Evolutionary conservation across 2,888 invertebrate species (phyloP).

Genomic region (Drosophila barbarae): DNA sequence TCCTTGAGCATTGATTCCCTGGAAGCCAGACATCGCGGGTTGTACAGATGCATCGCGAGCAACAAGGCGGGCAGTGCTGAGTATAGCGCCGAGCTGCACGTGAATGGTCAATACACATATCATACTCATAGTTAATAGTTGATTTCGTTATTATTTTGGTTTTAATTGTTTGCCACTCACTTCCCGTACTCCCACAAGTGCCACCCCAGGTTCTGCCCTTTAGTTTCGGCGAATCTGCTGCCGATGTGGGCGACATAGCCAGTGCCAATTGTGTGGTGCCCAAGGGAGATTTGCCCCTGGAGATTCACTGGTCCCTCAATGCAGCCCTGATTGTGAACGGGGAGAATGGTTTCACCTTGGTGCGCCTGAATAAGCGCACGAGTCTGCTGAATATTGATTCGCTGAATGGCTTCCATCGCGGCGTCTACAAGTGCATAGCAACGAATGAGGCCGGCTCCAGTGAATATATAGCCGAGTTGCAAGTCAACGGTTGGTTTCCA

Average conservation of each 20-base stretch:
- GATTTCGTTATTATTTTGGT: conserved; percentile 39
- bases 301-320: conserved; percentile 86
- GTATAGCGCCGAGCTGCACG: conserved; percentile 83
- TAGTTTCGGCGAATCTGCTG: conserved; percentile 79
- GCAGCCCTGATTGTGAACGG: conserved; percentile 79
- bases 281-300: conserved; percentile 89
- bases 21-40: conserved; percentile 85
- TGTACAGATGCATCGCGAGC: conserved; percentile 87
- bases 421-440: conserved; percentile 88
- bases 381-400: conserved; percentile 82
- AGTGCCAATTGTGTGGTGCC: conserved; percentile 85
- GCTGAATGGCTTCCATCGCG: conserved; percentile 85
- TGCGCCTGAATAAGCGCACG: conserved; percentile 77
- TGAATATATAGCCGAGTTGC: conserved; percentile 83
- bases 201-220: conserved; percentile 80
- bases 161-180: conserved; percentile 39
- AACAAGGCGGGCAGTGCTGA: conserved; percentile 86
- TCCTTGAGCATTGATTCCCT: conserved; percentile 83
- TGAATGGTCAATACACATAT: conserved; percentile 81
- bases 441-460: conserved; percentile 86
- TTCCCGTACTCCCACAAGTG: conserved; percentile 61
- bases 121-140: conserved; percentile 49
- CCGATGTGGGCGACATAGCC: conserved; percentile 87
- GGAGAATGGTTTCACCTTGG: conserved; percentile 79
- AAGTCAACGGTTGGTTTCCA: conserved; percentile 82